A percentile compares a stretch with the other conserved stretches of the same genome.
These are phyloP conservation scores for Chironex yamaguchii DNA, from an alignment of 30 jellyfish, hydroid and myxozoan genomes.

Conservation along the genomic window DNA sequence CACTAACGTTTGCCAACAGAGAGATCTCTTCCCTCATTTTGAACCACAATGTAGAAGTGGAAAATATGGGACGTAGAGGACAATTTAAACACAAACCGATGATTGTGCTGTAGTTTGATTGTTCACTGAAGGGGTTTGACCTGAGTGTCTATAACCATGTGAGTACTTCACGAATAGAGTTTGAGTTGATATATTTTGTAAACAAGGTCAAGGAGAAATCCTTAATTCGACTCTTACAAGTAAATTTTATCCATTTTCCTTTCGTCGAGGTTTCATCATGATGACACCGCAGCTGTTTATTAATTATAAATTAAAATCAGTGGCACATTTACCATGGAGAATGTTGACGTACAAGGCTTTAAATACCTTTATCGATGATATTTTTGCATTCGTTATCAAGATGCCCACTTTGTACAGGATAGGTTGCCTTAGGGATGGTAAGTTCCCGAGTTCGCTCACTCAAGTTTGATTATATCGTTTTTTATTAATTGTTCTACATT, in stretches of 20 bases:
- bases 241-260: not conserved
- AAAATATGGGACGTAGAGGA: too few species aligned
- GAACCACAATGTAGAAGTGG: too few species aligned
- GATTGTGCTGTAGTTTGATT: too few species aligned
- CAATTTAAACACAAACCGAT: too few species aligned
- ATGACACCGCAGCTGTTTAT: slow-evolving; percentile 99
- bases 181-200: too few species aligned
- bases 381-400: slow-evolving; percentile 96
- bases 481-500: not conserved
- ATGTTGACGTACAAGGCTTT: slow-evolving; percentile 97
- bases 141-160: too few species aligned
- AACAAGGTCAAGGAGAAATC: too few species aligned
- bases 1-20: too few species aligned
- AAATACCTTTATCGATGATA: slow-evolving; percentile 96
- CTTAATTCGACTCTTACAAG: too few species aligned
- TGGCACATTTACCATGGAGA: slow-evolving; percentile 99
- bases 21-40: too few species aligned
- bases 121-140: too few species aligned
- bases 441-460: not conserved
- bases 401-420: slow-evolving; percentile 97
- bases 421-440: slow-evolving; percentile 97
- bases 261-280: slow-evolving; percentile 83
- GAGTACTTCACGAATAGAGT: too few species aligned
- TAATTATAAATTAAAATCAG: slow-evolving; percentile 95
- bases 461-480: not conserved